Percentiles rank a stretch among this genome's conserved stretches.
Evolutionary conservation across 2,888 invertebrate genomes (phyloP).

Genomic region (Monochamus alternatus): DNA sequence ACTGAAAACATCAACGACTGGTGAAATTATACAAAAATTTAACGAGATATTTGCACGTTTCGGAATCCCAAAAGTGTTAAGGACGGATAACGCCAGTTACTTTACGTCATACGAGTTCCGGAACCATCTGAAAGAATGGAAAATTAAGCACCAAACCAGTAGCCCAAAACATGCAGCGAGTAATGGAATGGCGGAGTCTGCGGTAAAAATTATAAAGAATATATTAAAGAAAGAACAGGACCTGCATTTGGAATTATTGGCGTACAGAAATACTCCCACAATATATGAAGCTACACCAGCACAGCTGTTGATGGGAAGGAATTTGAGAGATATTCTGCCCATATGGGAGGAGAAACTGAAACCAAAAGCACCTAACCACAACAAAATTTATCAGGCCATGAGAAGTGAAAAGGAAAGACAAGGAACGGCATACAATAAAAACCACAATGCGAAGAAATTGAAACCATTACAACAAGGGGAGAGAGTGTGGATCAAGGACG

Average conservation of each 20-base stretch:
- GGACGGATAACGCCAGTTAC: neutral
- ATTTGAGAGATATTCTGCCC: neutral
- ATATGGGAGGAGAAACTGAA: neutral
- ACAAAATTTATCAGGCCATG: neutral
- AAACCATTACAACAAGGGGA: neutral
- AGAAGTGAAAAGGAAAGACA: neutral
- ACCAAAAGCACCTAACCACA: constrained; percentile 3
- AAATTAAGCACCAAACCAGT: neutral
- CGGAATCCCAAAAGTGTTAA: neutral
- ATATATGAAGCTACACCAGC: constrained; percentile 25
- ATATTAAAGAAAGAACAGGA: too few relatives aligned
- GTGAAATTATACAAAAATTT: neutral
- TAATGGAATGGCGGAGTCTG: neutral
- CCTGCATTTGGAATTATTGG: constrained; percentile 11
- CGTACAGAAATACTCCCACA: constrained; percentile 28
- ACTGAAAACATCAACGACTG: neutral
- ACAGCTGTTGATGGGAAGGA: constrained; percentile 4
- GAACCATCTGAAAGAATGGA: neutral
- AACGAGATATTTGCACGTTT: constrained; percentile 2
- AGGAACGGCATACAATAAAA: neutral
- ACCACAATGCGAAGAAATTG: too few relatives aligned
- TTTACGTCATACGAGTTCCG: neutral
- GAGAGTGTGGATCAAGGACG: neutral
- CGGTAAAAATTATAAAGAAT: neutral
- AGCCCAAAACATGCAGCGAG: neutral